Base-by-base conservation (phyloP, 2,888 invertebrate genomes). In the Eupeodes latifasciatus region DNA sequence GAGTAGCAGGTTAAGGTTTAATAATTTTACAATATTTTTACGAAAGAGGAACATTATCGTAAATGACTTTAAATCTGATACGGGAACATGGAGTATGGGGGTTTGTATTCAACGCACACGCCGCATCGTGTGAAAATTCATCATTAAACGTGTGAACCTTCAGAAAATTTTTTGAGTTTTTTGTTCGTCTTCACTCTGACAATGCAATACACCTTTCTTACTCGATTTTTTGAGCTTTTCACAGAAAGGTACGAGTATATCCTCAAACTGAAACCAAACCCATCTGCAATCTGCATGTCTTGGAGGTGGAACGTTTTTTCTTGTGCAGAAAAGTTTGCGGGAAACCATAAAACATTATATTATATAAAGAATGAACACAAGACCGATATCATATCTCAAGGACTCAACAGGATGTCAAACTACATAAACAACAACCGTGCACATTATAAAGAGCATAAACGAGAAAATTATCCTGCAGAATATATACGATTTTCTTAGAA, bases 381-480 rank as follows among this genome's bases (percentile, higher is more conserved):
- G 76, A 87, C 66, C 77, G 47, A 80, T 74, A 87, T 84, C 72
- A 77, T 84, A 80, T 77, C 87, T 77, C 84, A 80, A 84, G 84
- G 76, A 87, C 87, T 87, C 80, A 87, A 79, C 87, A 80, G 84
- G 79, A 83, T 84, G 84, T 76, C 66, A 80, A 40, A 55, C 64
- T 66, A 72, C 61, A 87, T 80, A 87, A 80, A 87, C 76, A 80
- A 87, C 76, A 87, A 59, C 83, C 80, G 59, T 62, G 72, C 76
- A 87, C 61, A 72, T 67, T 87, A 84, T 83, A 80, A 80, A 62
- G 55, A 53, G 66, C 75, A 86, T 80, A 84, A 80, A 80, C 76
- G 72, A 84, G 55, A 80, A 87, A 83, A 87, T 80, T 87, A 80
- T 83, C 76, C 72, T 61, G 34, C 53, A 66, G 34, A 49, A 79